Conservation (phyloP, 2,113 vertebrate genomes). For the Azemiops feae region DNA sequence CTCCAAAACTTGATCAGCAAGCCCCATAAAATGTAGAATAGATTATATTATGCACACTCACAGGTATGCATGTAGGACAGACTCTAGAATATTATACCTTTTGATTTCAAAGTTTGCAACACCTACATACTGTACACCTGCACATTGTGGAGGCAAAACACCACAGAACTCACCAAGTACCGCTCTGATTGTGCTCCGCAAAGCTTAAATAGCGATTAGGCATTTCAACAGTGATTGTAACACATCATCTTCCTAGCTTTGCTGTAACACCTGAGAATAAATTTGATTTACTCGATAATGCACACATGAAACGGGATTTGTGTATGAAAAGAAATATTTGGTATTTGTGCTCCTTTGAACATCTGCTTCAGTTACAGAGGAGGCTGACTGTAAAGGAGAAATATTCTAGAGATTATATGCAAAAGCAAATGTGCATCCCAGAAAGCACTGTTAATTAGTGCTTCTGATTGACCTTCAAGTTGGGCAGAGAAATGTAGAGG, state of each 20-base stretch:
- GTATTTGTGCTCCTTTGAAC: not conserved
- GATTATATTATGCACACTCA: not conserved
- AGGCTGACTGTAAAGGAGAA: not conserved
- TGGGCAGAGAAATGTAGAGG: not conserved
- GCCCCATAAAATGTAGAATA: not conserved
- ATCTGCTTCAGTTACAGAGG: not conserved
- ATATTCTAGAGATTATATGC: not conserved
- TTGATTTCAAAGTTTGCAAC: not conserved
- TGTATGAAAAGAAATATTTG: not conserved
- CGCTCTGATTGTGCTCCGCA: not conserved
- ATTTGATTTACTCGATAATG: not conserved
- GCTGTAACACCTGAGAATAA: not conserved
- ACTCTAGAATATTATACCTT: not conserved
- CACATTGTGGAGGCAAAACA: not conserved
- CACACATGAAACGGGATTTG: not conserved
- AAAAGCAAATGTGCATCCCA: not conserved
- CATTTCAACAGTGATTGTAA: not conserved
- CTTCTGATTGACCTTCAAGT: not conserved
- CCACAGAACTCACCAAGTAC: not conserved
- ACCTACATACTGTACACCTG: not conserved
- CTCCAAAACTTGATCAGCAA: not conserved
- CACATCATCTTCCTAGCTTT: not conserved
- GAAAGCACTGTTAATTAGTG: not conserved
- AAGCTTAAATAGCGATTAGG: not conserved
- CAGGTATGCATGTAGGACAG: not conserved